phyloP scores from a whole-genome alignment of 2,888 invertebrate species.

The Xestoiulus laeticollis region DNA sequence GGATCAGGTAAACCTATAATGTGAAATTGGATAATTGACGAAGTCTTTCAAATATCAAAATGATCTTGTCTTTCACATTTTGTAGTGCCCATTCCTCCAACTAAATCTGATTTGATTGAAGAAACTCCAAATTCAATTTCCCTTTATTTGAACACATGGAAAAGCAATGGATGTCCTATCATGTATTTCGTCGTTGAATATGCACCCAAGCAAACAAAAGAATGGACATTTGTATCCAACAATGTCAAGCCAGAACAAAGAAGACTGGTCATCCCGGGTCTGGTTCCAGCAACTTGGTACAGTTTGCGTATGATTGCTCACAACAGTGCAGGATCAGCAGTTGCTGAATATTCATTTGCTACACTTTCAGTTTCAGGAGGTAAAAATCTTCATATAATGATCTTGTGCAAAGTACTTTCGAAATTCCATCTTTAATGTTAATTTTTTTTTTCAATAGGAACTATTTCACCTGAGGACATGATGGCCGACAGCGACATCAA shows the following conservation, averaged over 20 bases:
- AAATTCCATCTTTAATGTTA: too few species aligned
- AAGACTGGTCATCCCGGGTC: slow-evolving; percentile 87
- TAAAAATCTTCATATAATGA: neutral
- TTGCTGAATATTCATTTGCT: slow-evolving; percentile 55
- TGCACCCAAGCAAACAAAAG: slow-evolving; percentile 72
- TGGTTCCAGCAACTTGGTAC: slow-evolving; percentile 96
- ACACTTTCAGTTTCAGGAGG: slow-evolving; percentile 47
- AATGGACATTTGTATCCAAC: slow-evolving; percentile 94
- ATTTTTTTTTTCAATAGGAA: neutral
- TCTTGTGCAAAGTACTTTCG: too few species aligned
- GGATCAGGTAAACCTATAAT: slow-evolving; percentile 53
- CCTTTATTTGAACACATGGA: slow-evolving; percentile 91
- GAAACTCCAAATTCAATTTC: slow-evolving; percentile 73
- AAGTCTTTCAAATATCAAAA: neutral
- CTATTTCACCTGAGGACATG: slow-evolving; percentile 38
- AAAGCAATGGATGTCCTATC: slow-evolving; percentile 95
- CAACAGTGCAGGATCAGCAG: slow-evolving; percentile 55
- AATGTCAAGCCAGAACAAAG: slow-evolving; percentile 86
- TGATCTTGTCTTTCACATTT: neutral
- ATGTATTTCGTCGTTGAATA: slow-evolving; percentile 93
- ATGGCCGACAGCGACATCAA: slow-evolving; percentile 5
- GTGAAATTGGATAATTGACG: too few species aligned
- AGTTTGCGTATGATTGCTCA: slow-evolving; percentile 80
- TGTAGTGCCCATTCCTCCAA: slow-evolving; percentile 52
- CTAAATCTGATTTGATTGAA: slow-evolving; percentile 54